Evolutionary conservation across 2,113 vertebrate species (phyloP).

Genomic region (Sylvietta virens): DNA sequence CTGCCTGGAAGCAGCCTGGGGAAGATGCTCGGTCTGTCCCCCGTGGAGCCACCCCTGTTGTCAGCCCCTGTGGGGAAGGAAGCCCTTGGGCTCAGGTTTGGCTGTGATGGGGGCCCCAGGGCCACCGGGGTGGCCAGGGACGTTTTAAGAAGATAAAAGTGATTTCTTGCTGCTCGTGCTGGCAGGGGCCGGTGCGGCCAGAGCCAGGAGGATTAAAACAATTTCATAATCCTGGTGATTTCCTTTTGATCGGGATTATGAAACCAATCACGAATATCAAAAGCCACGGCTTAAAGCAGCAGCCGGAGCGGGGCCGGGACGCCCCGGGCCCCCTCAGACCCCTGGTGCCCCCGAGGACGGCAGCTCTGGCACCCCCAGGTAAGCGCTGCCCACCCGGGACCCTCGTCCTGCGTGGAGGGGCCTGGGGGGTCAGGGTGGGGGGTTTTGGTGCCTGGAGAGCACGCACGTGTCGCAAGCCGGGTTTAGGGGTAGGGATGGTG

Average conservation of each 20-base stretch:
- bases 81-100: neutral
- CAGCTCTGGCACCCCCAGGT: neutral
- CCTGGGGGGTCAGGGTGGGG: rapidly evolving
- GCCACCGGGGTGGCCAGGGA: neutral
- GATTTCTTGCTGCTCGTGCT: neutral
- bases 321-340: neutral
- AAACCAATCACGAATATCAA: conserved; percentile 73
- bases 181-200: neutral
- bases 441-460: rapidly evolving
- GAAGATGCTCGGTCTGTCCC: rapidly evolving
- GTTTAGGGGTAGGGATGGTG: neutral
- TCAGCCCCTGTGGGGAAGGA: neutral
- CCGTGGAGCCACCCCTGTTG: neutral
- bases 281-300: conserved; percentile 46
- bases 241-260: conserved; percentile 72
- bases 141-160: neutral
- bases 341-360: neutral
- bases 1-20: neutral
- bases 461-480: rapidly evolving
- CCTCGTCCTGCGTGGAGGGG: neutral
- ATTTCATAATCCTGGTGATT: conserved; percentile 69
- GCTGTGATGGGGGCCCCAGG: neutral
- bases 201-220: conserved; percentile 59
- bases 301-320: neutral
- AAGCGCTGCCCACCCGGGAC: neutral